phyloP scores from a whole-genome alignment of 2,888 invertebrate genomes.

The Zhengitettix transpicula region DNA sequence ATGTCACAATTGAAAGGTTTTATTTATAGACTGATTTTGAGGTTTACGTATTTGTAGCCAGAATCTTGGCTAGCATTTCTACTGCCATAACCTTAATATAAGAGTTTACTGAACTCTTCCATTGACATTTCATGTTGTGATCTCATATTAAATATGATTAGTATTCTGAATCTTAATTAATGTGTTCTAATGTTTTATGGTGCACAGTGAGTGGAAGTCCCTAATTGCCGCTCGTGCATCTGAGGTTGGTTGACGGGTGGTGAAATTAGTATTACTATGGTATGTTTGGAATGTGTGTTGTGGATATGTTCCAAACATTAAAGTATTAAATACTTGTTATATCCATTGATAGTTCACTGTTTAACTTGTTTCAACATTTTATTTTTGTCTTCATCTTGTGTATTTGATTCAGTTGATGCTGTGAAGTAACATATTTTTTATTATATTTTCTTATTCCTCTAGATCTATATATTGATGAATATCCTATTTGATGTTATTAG shows the following conservation, averaged over 20 bases:
- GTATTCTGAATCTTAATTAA: background rate
- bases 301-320: background rate
- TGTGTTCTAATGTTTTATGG: background rate
- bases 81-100: background rate
- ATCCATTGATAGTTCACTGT: background rate
- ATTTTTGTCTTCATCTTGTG: too few species aligned
- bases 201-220: background rate
- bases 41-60: too few species aligned
- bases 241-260: background rate
- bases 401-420: too few species aligned
- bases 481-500: too few species aligned
- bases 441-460: too few species aligned
- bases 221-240: background rate
- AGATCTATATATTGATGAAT: too few species aligned
- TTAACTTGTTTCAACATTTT: too few species aligned
- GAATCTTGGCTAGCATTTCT: background rate
- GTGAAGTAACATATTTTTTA: too few species aligned
- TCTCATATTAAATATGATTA: slow-evolving; percentile 2
- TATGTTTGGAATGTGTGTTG: background rate
- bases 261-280: background rate
- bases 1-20: too few species aligned
- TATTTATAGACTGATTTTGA: too few species aligned
- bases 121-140: slow-evolving; percentile 1
- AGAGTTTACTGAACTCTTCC: background rate
- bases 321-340: background rate